Percentiles rank a stretch among this genome's conserved stretches.
Conservation (phyloP, 2,797 vertebrate genomes). For the Otolemur crassicaudatus region DNA sequence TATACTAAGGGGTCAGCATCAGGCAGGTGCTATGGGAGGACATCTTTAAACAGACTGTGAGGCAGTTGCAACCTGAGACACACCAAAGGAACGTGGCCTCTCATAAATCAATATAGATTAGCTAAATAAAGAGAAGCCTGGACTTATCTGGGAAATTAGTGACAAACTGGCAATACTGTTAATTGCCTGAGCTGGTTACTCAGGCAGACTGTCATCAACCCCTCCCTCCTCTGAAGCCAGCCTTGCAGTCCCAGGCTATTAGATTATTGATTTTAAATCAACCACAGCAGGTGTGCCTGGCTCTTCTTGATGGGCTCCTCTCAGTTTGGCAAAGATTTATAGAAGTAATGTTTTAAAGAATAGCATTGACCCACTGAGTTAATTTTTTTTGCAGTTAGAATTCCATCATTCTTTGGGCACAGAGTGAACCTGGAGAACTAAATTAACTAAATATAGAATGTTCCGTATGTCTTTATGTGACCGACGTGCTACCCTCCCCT, state of each 20-base stretch:
- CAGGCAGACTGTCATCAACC: neutral
- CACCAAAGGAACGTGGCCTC: neutral
- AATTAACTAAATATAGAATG: conserved; percentile 45
- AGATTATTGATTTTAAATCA: conserved; percentile 39
- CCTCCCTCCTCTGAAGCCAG: neutral
- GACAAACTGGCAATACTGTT: neutral
- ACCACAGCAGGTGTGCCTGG: neutral
- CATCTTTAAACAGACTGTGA: neutral
- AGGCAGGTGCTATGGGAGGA: neutral
- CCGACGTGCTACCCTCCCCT: neutral
- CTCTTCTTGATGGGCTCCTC: neutral
- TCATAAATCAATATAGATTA: neutral
- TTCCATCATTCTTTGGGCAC: conserved; percentile 46
- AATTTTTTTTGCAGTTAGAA: conserved; percentile 67
- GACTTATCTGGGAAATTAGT: neutral
- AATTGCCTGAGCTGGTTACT: neutral
- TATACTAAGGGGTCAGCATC: neutral
- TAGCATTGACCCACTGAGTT: neutral
- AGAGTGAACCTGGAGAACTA: neutral
- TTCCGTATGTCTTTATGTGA: neutral
- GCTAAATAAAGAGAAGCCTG: neutral
- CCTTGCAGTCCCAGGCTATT: neutral
- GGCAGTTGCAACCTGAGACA: neutral
- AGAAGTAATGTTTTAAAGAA: conserved; percentile 59
- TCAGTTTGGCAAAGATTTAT: conserved; percentile 28